Conservation (phyloP, 2,797 vertebrate species). For the Coendou prehensilis region DNA sequence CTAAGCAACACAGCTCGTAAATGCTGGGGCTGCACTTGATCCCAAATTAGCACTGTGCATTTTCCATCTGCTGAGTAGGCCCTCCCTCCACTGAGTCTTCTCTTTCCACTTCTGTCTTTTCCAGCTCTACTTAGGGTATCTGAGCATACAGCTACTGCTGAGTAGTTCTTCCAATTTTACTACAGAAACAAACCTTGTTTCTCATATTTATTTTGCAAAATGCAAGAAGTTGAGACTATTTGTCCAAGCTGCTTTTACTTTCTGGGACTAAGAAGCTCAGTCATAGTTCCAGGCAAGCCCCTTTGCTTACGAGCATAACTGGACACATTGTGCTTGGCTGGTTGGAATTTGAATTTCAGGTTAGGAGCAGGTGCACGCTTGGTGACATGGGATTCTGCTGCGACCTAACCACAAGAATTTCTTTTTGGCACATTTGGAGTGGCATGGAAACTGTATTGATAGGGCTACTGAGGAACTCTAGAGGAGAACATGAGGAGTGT, state of each 20-base stretch:
- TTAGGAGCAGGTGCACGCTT: neutral
- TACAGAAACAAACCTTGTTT: neutral
- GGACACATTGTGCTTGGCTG: neutral
- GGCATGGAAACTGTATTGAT: neutral
- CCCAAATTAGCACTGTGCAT: neutral
- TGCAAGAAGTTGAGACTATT: neutral
- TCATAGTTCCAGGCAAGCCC: neutral
- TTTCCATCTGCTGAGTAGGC: neutral
- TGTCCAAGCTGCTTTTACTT: neutral
- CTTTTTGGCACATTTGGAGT: neutral
- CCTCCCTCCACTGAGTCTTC: neutral
- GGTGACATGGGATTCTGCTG: neutral
- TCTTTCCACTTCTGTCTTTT: neutral
- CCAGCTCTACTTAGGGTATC: neutral
- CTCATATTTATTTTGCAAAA: slow-evolving; percentile 14
- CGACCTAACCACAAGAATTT: neutral
- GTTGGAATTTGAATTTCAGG: neutral
- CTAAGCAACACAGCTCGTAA: neutral
- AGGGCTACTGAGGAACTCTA: neutral
- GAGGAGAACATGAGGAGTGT: neutral
- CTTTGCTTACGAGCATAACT: neutral
- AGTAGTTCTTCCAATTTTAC: neutral
- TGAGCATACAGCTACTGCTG: neutral
- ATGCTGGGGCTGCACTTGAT: neutral
- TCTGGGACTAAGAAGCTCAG: neutral